A percentile compares a stretch with the other conserved stretches of the same genome.
Evolutionary conservation across 2,113 vertebrate genomes (phyloP).

Genomic region (Lathamus discolor): DNA sequence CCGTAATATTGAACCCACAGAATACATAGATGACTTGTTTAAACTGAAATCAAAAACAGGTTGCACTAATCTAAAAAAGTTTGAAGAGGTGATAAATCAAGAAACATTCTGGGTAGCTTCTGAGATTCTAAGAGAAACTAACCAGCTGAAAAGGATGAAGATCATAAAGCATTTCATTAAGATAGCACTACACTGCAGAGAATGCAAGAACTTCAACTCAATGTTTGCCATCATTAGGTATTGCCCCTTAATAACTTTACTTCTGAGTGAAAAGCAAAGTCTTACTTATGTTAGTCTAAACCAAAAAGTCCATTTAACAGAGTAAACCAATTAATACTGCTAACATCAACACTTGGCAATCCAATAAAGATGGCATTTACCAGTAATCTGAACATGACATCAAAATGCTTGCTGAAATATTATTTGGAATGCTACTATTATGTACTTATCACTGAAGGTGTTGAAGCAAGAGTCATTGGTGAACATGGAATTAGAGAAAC

Average conservation of each 20-base stretch:
- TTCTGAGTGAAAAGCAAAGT: not conserved
- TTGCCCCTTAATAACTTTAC: not conserved
- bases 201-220: conserved; percentile 99
- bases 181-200: conserved; percentile 96
- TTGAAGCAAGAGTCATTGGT: not conserved
- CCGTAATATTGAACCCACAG: conserved; percentile 95
- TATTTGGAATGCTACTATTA: not conserved
- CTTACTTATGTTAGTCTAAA: not conserved
- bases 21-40: conserved; percentile 97
- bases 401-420: not conserved
- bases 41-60: conserved; percentile 88
- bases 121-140: conserved; percentile 92
- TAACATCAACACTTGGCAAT: not conserved
- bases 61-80: conserved; percentile 91
- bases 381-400: not conserved
- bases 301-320: not conserved
- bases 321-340: not conserved
- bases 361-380: not conserved
- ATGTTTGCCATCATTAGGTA: conserved; percentile 99
- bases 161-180: conserved; percentile 98
- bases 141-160: conserved; percentile 98
- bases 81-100: conserved; percentile 97
- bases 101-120: conserved; percentile 99
- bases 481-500: not conserved
- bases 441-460: not conserved